Base-by-base conservation (phyloP, 1,140 invertebrate species). In the Andrena cerasifolii region DNA sequence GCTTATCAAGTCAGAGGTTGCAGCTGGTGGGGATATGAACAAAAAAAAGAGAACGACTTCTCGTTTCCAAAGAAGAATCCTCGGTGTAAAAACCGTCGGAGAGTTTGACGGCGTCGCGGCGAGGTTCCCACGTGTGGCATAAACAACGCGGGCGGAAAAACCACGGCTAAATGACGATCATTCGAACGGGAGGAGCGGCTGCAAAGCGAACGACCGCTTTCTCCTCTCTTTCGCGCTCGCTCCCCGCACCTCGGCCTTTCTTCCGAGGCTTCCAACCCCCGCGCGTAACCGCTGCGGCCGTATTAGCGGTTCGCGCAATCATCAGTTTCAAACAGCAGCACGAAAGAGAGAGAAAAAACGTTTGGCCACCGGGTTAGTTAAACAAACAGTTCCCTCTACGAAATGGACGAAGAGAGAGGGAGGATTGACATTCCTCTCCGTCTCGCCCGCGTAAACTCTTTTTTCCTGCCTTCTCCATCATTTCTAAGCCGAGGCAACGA, bases 301-400 rank as follows among this genome's bases (percentile, higher is more conserved):
- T 86, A 89, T 81, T 80, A 87, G 87, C 85, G 83, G 87, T 89
- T 73, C 80, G 84, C 73, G 87, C 82, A 87, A 89, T 89, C 88
- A 87, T 86, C 82, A 84, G 84, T 84, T 84, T 68, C 66, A 79
- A 80, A 75, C 83, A 58, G 54, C 61, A 54, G 58, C 80, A 80
- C 70, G 62, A 53, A 61, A 75, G 67, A 73, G 74, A 71, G n/a
- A n/a, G n/a, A n/a, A n/a, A 79, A 84, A 84, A 79, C 80, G 78
- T 80, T 77, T 68, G 87, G 78, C 85, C 83, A 77, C 71, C 68
- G 78, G 87, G 87, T 89, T 88, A 88, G 86, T 89, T 84, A 88
- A 88, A 88, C 88, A 88, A 89, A 88, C 87, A 89, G 80, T 72
- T 47, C 61, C 62, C 77, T 83, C 84, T 81, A 86, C 82, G 82